phyloP scores from a whole-genome alignment of 2,113 vertebrate genomes.

The Varanus komodoensis region DNA sequence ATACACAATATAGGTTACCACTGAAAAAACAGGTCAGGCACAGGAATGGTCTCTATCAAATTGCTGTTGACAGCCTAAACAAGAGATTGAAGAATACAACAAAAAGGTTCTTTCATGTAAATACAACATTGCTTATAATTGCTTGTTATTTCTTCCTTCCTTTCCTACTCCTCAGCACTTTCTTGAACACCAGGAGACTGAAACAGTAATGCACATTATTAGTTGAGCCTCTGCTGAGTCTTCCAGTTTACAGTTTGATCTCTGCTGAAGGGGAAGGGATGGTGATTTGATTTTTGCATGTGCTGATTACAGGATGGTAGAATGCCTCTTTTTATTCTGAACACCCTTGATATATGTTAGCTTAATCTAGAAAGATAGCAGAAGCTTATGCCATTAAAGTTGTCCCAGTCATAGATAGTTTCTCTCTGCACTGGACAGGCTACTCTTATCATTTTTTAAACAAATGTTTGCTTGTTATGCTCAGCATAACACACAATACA shows the following conservation, averaged over 20 bases:
- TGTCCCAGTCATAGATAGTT: not conserved
- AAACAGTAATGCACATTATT: slow-evolving; percentile 55
- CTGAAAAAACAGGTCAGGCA: slow-evolving; percentile 83
- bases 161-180: slow-evolving; percentile 74
- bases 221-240: slow-evolving; percentile 37
- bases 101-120: slow-evolving; percentile 84
- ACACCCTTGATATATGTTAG: not conserved
- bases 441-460: not conserved
- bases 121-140: slow-evolving; percentile 79
- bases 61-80: slow-evolving; percentile 85
- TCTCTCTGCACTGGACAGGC: not conserved
- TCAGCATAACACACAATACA: not conserved
- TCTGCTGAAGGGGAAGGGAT: not conserved
- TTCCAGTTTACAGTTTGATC: slow-evolving; percentile 31
- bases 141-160: slow-evolving; percentile 76
- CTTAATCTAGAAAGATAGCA: not conserved
- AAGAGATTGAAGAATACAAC: slow-evolving; percentile 77
- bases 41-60: slow-evolving; percentile 79
- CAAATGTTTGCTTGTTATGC: slow-evolving; percentile 2
- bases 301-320: slow-evolving; percentile 3
- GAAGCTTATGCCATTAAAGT: not conserved
- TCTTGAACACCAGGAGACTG: slow-evolving; percentile 71
- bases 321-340: not conserved
- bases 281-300: not conserved
- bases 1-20: slow-evolving; percentile 78